phyloP scores from a whole-genome alignment of 2,113 vertebrate genomes.

The Psittacula cyanocephala region DNA sequence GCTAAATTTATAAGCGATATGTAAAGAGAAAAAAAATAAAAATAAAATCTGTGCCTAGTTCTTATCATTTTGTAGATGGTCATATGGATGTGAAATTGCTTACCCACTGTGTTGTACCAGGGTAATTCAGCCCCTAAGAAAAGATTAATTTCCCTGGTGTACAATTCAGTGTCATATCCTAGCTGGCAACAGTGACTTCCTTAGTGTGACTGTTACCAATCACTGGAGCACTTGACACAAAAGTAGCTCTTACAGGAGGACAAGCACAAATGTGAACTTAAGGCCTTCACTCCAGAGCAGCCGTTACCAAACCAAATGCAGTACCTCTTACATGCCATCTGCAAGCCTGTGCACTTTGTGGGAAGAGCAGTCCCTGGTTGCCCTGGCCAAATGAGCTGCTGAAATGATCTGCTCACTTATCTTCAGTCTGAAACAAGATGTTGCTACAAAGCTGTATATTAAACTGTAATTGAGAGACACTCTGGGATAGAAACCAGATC shows the following conservation, averaged over 20 bases:
- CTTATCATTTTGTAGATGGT: neutral
- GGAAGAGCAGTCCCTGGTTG: neutral
- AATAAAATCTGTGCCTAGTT: neutral
- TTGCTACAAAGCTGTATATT: constrained; percentile 23
- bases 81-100: neutral
- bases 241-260: neutral
- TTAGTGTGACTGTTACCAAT: neutral
- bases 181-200: neutral
- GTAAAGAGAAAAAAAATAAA: neutral
- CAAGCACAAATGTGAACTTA: neutral
- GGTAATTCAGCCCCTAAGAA: neutral
- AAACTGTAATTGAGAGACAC: constrained; percentile 48
- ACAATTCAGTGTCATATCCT: neutral
- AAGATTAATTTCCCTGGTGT: neutral
- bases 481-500: constrained; percentile 22
- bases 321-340: neutral
- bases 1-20: neutral
- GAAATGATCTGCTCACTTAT: neutral
- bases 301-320: neutral
- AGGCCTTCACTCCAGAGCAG: neutral
- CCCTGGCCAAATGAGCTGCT: neutral
- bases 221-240: neutral
- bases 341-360: neutral
- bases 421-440: constrained; percentile 11
- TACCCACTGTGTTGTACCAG: neutral